A percentile compares a stretch with the other conserved stretches of the same genome.
phyloP scores from a whole-genome alignment of 2,888 invertebrate species.

The Caenorhabditis drosophilae region DNA sequence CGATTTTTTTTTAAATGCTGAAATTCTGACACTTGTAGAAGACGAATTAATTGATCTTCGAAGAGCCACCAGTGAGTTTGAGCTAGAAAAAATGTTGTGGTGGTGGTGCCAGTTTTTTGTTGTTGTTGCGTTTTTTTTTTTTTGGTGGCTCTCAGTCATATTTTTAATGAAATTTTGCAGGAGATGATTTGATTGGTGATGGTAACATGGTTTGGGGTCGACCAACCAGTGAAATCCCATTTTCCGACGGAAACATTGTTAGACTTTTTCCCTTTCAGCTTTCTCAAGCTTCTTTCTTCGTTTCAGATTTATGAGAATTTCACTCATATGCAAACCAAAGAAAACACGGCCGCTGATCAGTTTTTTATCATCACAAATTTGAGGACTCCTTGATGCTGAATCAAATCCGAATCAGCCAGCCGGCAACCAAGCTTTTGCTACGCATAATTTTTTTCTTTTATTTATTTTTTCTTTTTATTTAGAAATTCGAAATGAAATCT shows the following conservation, averaged over 20 bases:
- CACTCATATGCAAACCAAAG: constrained; percentile 53
- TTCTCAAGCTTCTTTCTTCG: too few relatives aligned
- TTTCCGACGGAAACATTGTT: constrained; percentile 33
- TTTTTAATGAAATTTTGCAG: constrained; percentile 11
- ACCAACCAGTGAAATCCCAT: constrained; percentile 44
- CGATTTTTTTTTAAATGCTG: neutral
- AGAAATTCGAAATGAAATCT: too few relatives aligned
- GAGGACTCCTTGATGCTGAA: too few relatives aligned
- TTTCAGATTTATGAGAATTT: constrained; percentile 32
- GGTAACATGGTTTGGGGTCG: constrained; percentile 46
- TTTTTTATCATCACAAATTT: constrained; percentile 37
- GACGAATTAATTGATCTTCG: constrained; percentile 35
- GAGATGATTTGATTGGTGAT: constrained; percentile 45
- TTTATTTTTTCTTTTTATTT: too few relatives aligned
- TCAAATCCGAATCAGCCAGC: too few relatives aligned
- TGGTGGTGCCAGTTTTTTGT: too few relatives aligned
- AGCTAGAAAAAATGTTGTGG: constrained; percentile 6
- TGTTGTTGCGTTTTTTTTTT: neutral
- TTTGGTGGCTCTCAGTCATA: neutral
- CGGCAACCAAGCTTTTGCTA: too few relatives aligned
- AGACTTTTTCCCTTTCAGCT: too few relatives aligned
- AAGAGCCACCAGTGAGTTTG: constrained; percentile 25
- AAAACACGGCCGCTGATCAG: constrained; percentile 37
- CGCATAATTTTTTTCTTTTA: too few relatives aligned
- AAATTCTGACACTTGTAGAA: constrained; percentile 12